phyloP scores from a whole-genome alignment of 2,113 vertebrate species.

The Hipposideros armiger region DNA sequence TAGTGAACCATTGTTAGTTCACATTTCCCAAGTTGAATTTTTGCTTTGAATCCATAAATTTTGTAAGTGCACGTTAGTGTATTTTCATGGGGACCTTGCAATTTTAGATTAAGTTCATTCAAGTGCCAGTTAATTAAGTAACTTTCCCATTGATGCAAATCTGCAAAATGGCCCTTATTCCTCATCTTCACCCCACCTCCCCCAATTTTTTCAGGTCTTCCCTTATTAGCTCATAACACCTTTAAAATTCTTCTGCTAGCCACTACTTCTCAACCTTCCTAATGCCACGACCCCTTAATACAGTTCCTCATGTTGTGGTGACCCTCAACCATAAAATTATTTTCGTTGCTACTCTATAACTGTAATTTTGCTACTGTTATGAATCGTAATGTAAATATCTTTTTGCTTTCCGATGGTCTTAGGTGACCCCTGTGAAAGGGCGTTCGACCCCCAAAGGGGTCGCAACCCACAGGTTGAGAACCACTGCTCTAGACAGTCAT shows the following conservation, averaged over 20 bases:
- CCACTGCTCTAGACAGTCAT: neutral
- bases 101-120: conserved; percentile 1
- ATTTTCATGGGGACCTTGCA: neutral
- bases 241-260: neutral
- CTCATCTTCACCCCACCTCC: neutral
- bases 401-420: too few species aligned
- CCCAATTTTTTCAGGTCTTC: neutral
- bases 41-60: neutral
- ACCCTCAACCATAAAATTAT: too few species aligned
- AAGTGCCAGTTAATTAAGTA: conserved; percentile 10
- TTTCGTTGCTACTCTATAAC: too few species aligned
- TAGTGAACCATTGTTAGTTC: neutral
- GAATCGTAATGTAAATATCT: too few species aligned
- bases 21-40: neutral
- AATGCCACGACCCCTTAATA: too few species aligned
- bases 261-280: too few species aligned
- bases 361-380: too few species aligned
- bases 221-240: conserved; percentile 8
- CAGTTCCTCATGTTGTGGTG: too few species aligned
- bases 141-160: conserved; percentile 7
- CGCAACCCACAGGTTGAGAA: too few species aligned
- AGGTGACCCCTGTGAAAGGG: too few species aligned
- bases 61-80: neutral
- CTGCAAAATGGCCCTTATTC: neutral
- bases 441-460: too few species aligned